phyloP scores from a whole-genome alignment of 1,140 invertebrate species.

The Drosophila seguyi region DNA sequence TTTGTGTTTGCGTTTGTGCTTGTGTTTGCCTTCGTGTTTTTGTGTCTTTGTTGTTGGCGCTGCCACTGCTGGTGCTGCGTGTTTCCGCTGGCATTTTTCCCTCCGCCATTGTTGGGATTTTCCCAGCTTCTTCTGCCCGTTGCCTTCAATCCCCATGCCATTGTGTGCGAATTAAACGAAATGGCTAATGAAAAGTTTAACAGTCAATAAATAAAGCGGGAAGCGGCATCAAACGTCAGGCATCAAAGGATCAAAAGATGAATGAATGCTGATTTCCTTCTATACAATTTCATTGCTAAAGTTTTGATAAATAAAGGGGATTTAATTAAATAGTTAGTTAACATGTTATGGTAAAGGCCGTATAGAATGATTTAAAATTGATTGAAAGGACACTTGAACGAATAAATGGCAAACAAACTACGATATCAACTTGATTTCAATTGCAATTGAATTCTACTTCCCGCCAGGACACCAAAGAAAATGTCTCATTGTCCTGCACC shows the following conservation, averaged over 20 bases:
- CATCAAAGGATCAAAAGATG: conserved; percentile 23
- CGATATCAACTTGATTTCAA: conserved; percentile 9
- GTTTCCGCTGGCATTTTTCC: conserved; percentile 56
- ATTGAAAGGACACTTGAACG: not conserved
- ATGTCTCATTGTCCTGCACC: conserved; percentile 29
- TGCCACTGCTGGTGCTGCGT: conserved; percentile 46
- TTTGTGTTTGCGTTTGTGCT: conserved; percentile 14
- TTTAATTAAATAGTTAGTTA: not conserved
- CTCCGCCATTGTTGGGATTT: conserved; percentile 47
- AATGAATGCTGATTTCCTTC: conserved; percentile 9
- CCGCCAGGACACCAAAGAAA: not conserved
- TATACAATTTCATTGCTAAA: conserved; percentile 3
- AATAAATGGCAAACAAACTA: conserved; percentile 9
- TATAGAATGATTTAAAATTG: not conserved
- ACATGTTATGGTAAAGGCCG: too few species aligned
- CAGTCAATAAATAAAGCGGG: conserved; percentile 77
- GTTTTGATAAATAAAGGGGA: not conserved
- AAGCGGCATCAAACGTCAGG: conserved; percentile 16
- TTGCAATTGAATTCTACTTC: conserved; percentile 18
- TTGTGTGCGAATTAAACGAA: conserved; percentile 81
- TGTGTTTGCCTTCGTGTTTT: conserved; percentile 43
- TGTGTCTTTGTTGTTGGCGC: conserved; percentile 39
- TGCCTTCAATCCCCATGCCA: conserved; percentile 68
- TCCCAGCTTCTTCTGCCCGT: not conserved
- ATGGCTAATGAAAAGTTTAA: conserved; percentile 83